Evolutionary conservation across 1,140 invertebrate species (phyloP).

Genomic region (Panagrolaimus sp.): DNA sequence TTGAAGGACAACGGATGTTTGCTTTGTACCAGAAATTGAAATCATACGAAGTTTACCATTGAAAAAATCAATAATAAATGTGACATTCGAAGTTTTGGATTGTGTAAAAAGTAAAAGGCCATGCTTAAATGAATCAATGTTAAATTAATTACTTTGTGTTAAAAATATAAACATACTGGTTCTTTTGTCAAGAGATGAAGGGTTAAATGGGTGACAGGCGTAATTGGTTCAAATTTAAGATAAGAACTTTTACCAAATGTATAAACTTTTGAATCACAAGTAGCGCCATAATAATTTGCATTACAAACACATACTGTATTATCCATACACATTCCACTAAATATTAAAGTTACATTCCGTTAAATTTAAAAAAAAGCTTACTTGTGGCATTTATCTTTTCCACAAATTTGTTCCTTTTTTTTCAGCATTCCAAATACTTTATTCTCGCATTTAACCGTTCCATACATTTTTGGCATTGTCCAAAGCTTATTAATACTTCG

Average conservation of each 20-base stretch:
- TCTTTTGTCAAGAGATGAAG: conserved; percentile 6
- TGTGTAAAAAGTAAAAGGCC: conserved; percentile 6
- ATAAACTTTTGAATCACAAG: not conserved
- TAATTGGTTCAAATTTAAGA: not conserved
- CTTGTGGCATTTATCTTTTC: not conserved
- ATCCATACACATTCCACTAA: conserved; percentile 3
- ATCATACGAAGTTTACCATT: conserved; percentile 5
- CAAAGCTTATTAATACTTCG: not conserved
- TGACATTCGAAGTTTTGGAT: not conserved
- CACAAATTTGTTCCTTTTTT: not conserved
- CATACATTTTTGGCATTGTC: not conserved
- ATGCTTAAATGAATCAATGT: not conserved
- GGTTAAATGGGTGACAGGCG: not conserved
- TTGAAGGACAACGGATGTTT: not conserved
- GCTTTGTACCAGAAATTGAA: not conserved
- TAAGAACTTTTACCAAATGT: not conserved
- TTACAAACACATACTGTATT: conserved; percentile 7
- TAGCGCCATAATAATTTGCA: not conserved
- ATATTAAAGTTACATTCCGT: not conserved
- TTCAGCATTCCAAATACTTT: not conserved
- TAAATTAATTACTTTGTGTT: too few species aligned
- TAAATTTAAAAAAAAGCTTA: not conserved
- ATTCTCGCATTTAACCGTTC: not conserved
- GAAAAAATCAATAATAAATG: not conserved
- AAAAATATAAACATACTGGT: not conserved